Base-by-base conservation (phyloP, 2,888 invertebrate genomes). In the Gisinianus flammeolus region DNA sequence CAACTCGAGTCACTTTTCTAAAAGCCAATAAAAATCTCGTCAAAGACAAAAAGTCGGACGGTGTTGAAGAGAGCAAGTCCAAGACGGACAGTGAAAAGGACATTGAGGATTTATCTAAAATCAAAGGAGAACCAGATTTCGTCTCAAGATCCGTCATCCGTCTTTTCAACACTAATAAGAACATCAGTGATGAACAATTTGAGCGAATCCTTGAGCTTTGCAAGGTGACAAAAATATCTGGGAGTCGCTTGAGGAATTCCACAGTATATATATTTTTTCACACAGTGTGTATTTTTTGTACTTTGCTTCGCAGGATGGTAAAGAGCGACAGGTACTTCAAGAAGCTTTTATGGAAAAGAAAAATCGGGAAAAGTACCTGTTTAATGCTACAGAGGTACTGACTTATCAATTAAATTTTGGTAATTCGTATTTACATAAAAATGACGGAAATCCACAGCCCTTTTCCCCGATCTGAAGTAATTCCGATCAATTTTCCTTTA, bases 131-230 rank as follows among this genome's bases (percentile, higher is more conserved):
- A 44, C 78, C 67, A n/a, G 64, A 77, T 19, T 77, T 31, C 56
- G 62, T 77, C 3, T 30, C 66, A 19, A 66, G 67, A 33, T 72
- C 73, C 19, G 73, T 71, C 6, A 44, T 58, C 12, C 58, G 62
- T 2, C 64, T 77, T 19, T 78, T 75, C 28, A 44, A 44, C 1
- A 81, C 72, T 2, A 80, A 80, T 30, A 30, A 74, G 1, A 62
- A 35, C n/a, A 75, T 84, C 12, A 81, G 79, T n/a, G 83, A 83
- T 24, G 79, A 80, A 44, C 82, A 84, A 30, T 81, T 84, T 75
- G 80, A 84, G 56, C 77, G 77, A 19, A 82, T 84, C 67, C 67
- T 84, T 52, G 77, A 75, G 4, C 81, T 84, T 19, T 84, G 84
- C 33, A 80, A 82, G 74, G 84, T 82, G 79, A 0, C 1, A 73